Evolutionary conservation across 2,888 invertebrate genomes (phyloP), one percentile per base, ranked within the genome.

Genomic region (Iphiclides podalirius): DNA sequence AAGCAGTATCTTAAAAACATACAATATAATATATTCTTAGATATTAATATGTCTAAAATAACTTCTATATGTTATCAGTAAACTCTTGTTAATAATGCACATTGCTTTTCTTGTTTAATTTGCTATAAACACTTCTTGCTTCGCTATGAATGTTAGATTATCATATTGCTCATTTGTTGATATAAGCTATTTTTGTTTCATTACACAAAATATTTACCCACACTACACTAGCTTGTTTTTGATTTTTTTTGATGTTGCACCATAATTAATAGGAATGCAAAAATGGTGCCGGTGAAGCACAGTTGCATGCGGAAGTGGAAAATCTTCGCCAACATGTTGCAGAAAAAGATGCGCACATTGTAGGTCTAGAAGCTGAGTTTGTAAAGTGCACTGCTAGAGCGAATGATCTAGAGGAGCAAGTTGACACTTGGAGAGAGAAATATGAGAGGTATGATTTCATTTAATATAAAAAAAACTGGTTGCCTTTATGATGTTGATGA

Each of bases 351-450:
- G 90, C 91, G 59, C 95, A 96, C 72, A 94, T 97, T 63, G 91
- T 94, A 56, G 94, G 93, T 64, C 93, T 97, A 90, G 97, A 97
- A 79, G 93, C 94, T 1, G 96, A 95, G 73, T 95, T 96, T 75
- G 86, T 96, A 54, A 94, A 94, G 65, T 94, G 95, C 70, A 93
- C 93, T 45, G 93, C 95, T 39, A 93, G 94, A 66, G 90, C 94
- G 69, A 93, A 93, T 17, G 93, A 95, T 52, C 89, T 96, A 47
- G 93, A 94, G 66, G 96, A 96, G 59, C 96, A 97, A 76, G 85
- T 97, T 47, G 83, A 92, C 43, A 94, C 95, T 61, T 96, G 97
- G 94, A 93, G 96, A 74, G 98, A 98, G 72, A 96, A 98, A 89
- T 97, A 97, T 89, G 95, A 95, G 76, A 93, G 95, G 95, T 93